A percentile compares a stretch with the other conserved stretches of the same genome.
phyloP scores from a whole-genome alignment of 2,797 vertebrate species.

The Pogonophryne albipinna region DNA sequence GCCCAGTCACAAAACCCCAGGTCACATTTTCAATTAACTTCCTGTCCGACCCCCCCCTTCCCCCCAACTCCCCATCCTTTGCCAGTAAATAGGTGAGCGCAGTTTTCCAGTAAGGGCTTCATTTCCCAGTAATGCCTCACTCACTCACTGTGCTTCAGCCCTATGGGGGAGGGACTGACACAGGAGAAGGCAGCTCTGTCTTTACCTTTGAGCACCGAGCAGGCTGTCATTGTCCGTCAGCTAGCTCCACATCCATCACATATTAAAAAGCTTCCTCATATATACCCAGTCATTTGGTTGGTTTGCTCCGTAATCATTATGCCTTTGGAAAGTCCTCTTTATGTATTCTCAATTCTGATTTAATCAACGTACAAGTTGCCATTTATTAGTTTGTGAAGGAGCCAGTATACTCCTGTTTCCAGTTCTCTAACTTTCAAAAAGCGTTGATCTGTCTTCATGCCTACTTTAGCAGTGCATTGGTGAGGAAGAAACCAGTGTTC shows the following conservation, averaged over 20 bases:
- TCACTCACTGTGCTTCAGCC: constrained; percentile 53
- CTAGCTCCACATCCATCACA: constrained; percentile 30
- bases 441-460: background rate
- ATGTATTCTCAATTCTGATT: background rate
- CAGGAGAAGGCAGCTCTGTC: constrained; percentile 70
- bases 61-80: constrained; percentile 18
- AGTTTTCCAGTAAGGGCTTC: constrained; percentile 80
- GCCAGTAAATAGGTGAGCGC: constrained; percentile 76
- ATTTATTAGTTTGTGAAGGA: background rate
- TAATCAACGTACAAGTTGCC: background rate
- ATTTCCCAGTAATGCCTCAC: constrained; percentile 73
- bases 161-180: constrained; percentile 74
- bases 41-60: background rate
- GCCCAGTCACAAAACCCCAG: constrained; percentile 11
- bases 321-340: too few species aligned
- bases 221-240: constrained; percentile 58
- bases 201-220: constrained; percentile 52
- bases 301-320: background rate
- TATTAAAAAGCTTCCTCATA: background rate
- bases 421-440: background rate
- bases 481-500: background rate
- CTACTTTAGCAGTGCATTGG: background rate
- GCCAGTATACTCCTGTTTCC: background rate
- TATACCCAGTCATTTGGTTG: background rate
- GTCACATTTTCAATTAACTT: constrained; percentile 47